Percentiles rank a stretch among this genome's conserved stretches.
These are phyloP conservation scores for Micrasema longulum DNA, from an alignment of 1,140 invertebrate species.

Conservation along the genomic window DNA sequence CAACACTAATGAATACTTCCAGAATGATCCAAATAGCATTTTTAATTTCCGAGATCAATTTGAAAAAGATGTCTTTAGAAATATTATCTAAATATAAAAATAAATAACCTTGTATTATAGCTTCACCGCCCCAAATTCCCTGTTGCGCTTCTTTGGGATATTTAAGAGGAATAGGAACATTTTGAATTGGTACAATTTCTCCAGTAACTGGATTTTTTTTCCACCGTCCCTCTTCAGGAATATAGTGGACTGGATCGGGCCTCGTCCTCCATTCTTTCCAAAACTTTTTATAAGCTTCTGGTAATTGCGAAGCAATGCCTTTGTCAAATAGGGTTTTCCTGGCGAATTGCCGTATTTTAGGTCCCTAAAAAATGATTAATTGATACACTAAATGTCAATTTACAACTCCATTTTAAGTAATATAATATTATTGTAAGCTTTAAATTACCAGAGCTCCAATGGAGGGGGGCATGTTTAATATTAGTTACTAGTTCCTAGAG, in stretches of 20 bases:
- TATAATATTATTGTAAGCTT: too few relatives aligned
- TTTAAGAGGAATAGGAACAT: conserved; percentile 81
- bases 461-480: too few relatives aligned
- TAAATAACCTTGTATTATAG: conserved; percentile 80
- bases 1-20: too few relatives aligned
- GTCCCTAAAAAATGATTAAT: too few relatives aligned
- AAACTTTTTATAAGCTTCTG: conserved; percentile 89
- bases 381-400: too few relatives aligned
- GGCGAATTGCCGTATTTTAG: too few relatives aligned
- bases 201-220: conserved; percentile 78
- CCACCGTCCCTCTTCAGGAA: conserved; percentile 80
- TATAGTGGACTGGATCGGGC: conserved; percentile 88
- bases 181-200: conserved; percentile 79
- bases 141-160: conserved; percentile 84
- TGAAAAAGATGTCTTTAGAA: not conserved
- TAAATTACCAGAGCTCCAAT: too few relatives aligned
- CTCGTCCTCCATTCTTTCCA: conserved; percentile 86
- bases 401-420: too few relatives aligned
- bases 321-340: conserved; percentile 69
- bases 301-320: conserved; percentile 76
- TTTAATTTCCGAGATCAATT: not conserved
- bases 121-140: conserved; percentile 97
- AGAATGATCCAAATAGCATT: not conserved
- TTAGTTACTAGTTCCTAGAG: too few relatives aligned
- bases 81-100: conserved; percentile 7